phyloP scores from a whole-genome alignment of 2,113 vertebrate genomes.

The Pandion haliaetus region DNA sequence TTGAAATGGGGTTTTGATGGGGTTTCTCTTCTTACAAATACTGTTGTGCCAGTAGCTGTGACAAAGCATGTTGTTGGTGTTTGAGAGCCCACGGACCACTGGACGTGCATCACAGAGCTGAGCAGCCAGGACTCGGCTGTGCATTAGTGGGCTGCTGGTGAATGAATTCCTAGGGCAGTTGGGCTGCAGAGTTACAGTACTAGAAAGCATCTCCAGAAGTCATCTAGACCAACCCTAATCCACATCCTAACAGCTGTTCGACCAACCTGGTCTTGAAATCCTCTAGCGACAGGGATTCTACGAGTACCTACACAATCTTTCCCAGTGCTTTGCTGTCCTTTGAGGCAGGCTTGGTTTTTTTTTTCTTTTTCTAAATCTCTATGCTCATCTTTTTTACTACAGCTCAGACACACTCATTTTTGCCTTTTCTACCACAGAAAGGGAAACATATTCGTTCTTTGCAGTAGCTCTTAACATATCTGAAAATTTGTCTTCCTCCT shows the following conservation, averaged over 20 bases:
- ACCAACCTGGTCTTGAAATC: not conserved
- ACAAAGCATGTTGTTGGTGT: not conserved
- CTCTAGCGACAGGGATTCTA: not conserved
- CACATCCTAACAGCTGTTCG: not conserved
- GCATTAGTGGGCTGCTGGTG: not conserved
- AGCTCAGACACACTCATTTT: not conserved
- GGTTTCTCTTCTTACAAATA: not conserved
- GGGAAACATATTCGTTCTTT: not conserved
- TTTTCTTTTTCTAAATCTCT: not conserved
- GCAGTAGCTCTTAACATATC: not conserved
- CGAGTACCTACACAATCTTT: not conserved
- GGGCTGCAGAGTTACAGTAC: not conserved
- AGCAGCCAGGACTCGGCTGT: not conserved
- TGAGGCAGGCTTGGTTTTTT: not conserved
- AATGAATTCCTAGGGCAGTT: not conserved
- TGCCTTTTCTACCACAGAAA: not conserved
- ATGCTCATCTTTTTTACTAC: not conserved
- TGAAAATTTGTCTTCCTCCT: not conserved
- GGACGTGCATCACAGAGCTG: fast-evolving
- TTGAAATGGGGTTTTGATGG: not conserved
- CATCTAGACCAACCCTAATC: not conserved
- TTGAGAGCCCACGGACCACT: not conserved
- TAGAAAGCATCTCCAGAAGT: not conserved
- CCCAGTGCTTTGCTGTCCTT: not conserved
- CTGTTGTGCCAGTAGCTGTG: not conserved